Conservation (phyloP, 2,113 vertebrate genomes). For the Xiphophorus couchianus region DNA sequence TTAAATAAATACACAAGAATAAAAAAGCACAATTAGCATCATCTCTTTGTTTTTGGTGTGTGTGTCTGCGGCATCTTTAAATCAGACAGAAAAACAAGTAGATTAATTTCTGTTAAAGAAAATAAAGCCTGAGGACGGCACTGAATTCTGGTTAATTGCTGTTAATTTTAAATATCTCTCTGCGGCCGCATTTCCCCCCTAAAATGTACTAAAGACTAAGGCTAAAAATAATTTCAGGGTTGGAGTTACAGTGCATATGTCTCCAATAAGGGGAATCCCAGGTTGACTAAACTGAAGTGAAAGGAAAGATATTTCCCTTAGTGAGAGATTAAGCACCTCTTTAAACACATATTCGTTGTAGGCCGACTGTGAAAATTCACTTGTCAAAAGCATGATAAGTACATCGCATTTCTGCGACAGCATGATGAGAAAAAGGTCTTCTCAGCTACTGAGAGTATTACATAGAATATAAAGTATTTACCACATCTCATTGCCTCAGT, state of each 20-base stretch:
- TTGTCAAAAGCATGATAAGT: conserved; percentile 62
- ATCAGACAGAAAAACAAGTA: neutral
- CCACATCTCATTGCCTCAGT: neutral
- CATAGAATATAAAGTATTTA: conserved; percentile 7
- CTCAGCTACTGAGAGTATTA: conserved; percentile 11
- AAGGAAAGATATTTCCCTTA: neutral
- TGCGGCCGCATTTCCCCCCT: no score
- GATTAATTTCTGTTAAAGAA: conserved; percentile 27
- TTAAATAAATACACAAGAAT: conserved; percentile 89
- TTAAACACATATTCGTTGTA: conserved; percentile 39
- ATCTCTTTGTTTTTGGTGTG: conserved; percentile 64
- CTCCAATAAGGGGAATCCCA: neutral
- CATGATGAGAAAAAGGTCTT: conserved; percentile 43
- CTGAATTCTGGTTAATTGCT: neutral
- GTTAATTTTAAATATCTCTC: neutral
- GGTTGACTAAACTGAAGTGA: neutral
- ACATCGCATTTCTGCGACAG: conserved; percentile 55
- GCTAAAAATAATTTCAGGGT: neutral
- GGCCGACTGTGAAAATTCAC: conserved; percentile 52
- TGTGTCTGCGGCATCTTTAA: conserved; percentile 69
- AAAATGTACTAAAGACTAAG: neutral
- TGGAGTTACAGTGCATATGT: neutral
- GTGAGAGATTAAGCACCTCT: conserved; percentile 61
- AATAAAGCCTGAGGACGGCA: neutral
- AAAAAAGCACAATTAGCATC: conserved; percentile 87